phyloP scores from a whole-genome alignment of 2,888 invertebrate species.

The Azorinus chamasolen region DNA sequence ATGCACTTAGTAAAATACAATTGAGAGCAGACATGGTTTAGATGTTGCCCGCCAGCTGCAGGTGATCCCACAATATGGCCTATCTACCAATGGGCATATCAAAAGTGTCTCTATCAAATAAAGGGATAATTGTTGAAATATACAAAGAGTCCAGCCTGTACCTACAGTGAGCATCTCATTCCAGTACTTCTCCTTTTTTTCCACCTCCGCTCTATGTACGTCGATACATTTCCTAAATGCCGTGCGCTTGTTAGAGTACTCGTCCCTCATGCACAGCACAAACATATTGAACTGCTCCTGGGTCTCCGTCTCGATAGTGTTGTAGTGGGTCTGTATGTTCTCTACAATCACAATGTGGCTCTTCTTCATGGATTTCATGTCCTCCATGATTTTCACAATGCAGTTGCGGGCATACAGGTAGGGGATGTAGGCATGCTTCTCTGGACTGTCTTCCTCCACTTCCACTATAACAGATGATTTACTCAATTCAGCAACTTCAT shows the following conservation, averaged over 20 bases:
- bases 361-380: slow-evolving; percentile 84
- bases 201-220: slow-evolving; percentile 75
- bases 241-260: slow-evolving; percentile 78
- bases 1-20: no score
- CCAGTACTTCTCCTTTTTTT: slow-evolving; percentile 83
- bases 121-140: no score
- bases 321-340: slow-evolving; percentile 82
- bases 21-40: no score
- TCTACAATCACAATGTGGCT: slow-evolving; percentile 81
- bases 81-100: no score
- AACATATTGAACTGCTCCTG: slow-evolving; percentile 85
- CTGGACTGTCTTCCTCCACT: slow-evolving; percentile 60
- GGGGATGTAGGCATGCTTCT: slow-evolving; percentile 84
- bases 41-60: no score
- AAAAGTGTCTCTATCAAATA: no score
- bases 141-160: no score
- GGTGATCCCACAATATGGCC: no score
- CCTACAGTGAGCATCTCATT: slow-evolving; percentile 79
- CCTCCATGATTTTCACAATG: slow-evolving; percentile 81
- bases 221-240: slow-evolving; percentile 83
- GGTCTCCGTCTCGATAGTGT: slow-evolving; percentile 82
- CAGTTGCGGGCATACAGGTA: slow-evolving; percentile 81
- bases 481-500: background rate
- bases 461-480: slow-evolving; percentile 27
- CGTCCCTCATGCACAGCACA: slow-evolving; percentile 79